Evolutionary conservation across 1,140 invertebrate genomes (phyloP).

Genomic region (Pantala flavescens): DNA sequence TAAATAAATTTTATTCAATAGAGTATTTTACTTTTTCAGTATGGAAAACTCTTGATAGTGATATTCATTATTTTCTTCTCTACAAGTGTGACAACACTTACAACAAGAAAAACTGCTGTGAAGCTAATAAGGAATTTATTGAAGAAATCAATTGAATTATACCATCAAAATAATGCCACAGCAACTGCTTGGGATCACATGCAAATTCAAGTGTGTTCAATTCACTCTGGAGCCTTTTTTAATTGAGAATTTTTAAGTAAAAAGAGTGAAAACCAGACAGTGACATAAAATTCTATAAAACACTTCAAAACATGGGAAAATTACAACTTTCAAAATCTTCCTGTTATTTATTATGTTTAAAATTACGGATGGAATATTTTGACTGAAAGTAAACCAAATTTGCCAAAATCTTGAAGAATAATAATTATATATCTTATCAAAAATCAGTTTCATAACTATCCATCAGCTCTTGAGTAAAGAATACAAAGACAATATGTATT

Average conservation of each 20-base stretch:
- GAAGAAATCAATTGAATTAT: neutral
- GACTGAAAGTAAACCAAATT: neutral
- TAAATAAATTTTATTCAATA: neutral
- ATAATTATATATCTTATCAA: neutral
- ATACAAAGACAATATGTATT: too few species aligned
- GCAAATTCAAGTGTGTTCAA: neutral
- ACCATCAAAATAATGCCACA: neutral
- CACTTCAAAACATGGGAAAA: neutral
- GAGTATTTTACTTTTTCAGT: neutral
- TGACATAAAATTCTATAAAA: neutral
- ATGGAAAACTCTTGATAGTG: neutral
- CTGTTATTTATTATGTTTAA: neutral
- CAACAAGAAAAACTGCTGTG: neutral
- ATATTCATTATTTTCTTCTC: neutral
- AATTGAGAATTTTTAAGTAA: too few species aligned
- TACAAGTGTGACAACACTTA: neutral
- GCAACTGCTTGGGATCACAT: neutral
- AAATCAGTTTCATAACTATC: neutral
- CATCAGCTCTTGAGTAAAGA: too few species aligned
- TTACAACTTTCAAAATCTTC: neutral
- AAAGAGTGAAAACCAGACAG: too few species aligned
- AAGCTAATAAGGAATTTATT: neutral
- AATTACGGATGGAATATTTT: neutral
- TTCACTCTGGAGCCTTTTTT: neutral
- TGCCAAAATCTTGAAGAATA: too few species aligned